phyloP scores from a whole-genome alignment of 2,113 vertebrate species.

The Nothoprocta perdicaria region DNA sequence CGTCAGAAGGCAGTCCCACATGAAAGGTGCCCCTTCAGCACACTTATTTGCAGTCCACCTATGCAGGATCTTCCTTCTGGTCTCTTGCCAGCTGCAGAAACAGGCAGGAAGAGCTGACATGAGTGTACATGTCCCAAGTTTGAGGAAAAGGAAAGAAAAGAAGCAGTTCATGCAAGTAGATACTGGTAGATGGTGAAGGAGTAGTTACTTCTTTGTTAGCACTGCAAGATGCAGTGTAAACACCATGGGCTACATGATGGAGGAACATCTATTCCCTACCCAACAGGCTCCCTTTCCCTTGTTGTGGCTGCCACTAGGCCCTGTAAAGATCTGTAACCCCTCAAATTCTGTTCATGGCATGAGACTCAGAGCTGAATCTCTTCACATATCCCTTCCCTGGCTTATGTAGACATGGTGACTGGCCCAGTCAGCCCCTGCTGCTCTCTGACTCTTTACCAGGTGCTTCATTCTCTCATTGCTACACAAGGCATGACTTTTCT shows the following conservation, averaged over 20 bases:
- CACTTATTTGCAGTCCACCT: neutral
- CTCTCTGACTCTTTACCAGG: neutral
- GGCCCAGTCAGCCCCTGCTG: neutral
- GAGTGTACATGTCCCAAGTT: neutral
- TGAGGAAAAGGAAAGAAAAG: neutral
- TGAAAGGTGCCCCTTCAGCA: neutral
- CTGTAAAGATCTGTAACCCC: fast-evolving
- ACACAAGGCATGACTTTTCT: neutral
- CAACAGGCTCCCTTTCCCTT: neutral
- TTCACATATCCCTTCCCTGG: neutral
- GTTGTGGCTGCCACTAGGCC: fast-evolving
- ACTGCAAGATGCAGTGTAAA: neutral
- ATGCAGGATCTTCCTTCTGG: neutral
- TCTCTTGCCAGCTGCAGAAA: neutral
- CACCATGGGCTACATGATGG: no score
- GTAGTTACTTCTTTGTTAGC: neutral
- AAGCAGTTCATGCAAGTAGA: neutral
- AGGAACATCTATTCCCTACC: neutral
- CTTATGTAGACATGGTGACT: neutral
- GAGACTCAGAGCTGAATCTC: neutral
- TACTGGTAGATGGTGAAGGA: neutral
- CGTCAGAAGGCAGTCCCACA: neutral
- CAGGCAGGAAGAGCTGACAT: neutral
- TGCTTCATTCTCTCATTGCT: neutral
- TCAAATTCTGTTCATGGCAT: fast-evolving